Evolutionary conservation across 2,113 vertebrate genomes (phyloP), one percentile per base, ranked within the genome.

Genomic region (Oncorhynchus keta): DNA sequence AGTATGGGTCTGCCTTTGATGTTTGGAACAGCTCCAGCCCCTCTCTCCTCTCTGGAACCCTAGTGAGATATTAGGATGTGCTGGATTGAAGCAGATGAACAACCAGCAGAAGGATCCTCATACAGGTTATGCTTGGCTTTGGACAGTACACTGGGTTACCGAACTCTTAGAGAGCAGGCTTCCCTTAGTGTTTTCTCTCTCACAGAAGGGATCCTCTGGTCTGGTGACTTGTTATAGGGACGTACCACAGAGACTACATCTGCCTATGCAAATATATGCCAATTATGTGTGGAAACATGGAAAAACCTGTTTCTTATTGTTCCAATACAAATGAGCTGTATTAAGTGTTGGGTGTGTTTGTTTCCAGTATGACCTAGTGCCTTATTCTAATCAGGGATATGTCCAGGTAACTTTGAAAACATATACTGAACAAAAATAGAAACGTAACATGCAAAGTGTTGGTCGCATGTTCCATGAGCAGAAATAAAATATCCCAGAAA

Each of bases 1-100:
- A 88, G 82, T 69, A 88, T 70, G 45, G 76, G 74, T 84, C 72
- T 79, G 22, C 5, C 12, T 28, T 2, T 57, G 30, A 71, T 75
- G 62, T 73, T 32, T 84, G 72, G 79, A 51, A 9, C 39, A 20
- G 62, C 22, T 35, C 35, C 84, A 66, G 61, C 32, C 73, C 30
- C 76, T 72, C 2, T 24, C 74, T 80, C 76, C 70, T 69, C 75
- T 68, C 0, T 73, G 14, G 26, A 4, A 67, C 45, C 82, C 85
- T 88, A 84, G 71, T 79, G 73, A 87, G 76, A 88, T 30, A 84
- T 73, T 55, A 83, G 77, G 84, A 30, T 20, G 49, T 80, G 73
- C 59, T 62, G 22, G 51, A 35, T 5, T 68, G 65, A 22, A 32
- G 76, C 48, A 62, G n/a, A 22, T 9, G 20, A 22, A 62, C 59